Evolutionary conservation across 2,113 vertebrate genomes (phyloP).

Genomic region (Cyphomyrus plagiostoma): DNA sequence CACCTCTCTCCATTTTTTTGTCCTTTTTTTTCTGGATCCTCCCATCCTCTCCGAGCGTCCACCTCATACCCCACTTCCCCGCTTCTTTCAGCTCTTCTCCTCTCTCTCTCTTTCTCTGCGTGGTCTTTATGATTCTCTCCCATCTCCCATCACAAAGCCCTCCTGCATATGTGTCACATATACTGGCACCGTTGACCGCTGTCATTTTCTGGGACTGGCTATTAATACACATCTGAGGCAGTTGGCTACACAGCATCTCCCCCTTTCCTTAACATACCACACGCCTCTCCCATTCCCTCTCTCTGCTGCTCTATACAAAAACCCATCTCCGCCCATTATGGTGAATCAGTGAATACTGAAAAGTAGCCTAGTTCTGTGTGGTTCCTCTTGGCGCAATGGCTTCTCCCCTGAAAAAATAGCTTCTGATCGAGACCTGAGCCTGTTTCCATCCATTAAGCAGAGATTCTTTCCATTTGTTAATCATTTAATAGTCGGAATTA

Average conservation of each 20-base stretch:
- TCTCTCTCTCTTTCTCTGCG: not conserved
- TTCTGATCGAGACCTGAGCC: not conserved
- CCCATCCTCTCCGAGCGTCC: not conserved
- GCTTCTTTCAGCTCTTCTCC: not conserved
- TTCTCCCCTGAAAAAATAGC: not conserved
- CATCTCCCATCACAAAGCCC: not conserved
- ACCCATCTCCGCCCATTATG: not conserved
- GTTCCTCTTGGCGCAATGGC: not conserved
- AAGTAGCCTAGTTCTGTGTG: not conserved
- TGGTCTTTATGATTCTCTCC: not conserved
- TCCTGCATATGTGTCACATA: not conserved
- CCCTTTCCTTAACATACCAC: not conserved
- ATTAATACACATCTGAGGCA: constrained; percentile 12
- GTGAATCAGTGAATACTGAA: not conserved
- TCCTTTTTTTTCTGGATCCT: not conserved
- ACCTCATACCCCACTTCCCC: not conserved
- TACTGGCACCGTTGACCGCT: not conserved
- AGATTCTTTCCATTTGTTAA: not conserved
- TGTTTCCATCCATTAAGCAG: not conserved
- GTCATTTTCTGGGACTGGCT: not conserved
- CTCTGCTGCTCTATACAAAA: not conserved
- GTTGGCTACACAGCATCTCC: not conserved
- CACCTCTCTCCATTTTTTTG: not conserved
- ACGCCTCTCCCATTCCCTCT: not conserved
- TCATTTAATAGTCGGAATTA: not conserved